These are phyloP conservation scores for Drosophila recens DNA, from an alignment of 2,888 invertebrate genomes.

Conservation along the genomic window DNA sequence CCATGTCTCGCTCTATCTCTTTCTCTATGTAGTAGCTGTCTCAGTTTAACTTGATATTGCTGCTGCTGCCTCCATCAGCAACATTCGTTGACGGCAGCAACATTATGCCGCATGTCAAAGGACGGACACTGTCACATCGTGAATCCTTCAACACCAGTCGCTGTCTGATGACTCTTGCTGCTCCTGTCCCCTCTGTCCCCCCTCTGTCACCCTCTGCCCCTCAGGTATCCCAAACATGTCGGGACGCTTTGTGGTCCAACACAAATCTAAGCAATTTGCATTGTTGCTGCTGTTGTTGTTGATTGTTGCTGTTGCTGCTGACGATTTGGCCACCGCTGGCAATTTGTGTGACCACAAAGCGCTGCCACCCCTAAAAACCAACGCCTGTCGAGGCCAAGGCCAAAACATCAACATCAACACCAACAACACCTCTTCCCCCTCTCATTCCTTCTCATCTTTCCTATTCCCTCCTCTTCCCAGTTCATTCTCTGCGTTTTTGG, in stretches of 20 bases:
- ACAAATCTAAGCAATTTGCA: constrained; percentile 77
- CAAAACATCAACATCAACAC: constrained; percentile 18
- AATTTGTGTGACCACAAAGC: constrained; percentile 68
- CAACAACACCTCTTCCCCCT: neutral
- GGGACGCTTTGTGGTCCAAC: constrained; percentile 69
- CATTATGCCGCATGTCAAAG: constrained; percentile 76
- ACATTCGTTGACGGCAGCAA: constrained; percentile 54
- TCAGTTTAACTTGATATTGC: neutral
- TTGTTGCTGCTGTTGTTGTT: constrained; percentile 63
- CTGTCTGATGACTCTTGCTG: constrained; percentile 36
- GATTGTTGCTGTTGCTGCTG: constrained; percentile 54
- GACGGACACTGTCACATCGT: constrained; percentile 85
- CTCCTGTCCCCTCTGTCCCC: neutral
- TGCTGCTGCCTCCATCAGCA: constrained; percentile 44
- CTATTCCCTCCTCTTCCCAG: neutral
- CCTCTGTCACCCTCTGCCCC: neutral
- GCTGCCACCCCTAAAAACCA: constrained; percentile 20
- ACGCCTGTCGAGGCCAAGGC: constrained; percentile 42
- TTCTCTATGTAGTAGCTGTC: constrained; percentile 48
- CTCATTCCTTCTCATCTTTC: neutral
- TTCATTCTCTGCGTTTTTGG: neutral
- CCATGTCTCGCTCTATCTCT: neutral
- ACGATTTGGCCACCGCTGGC: constrained; percentile 55
- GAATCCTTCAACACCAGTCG: constrained; percentile 83
- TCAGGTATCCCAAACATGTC: constrained; percentile 58